Evolutionary conservation across 2,888 invertebrate genomes (phyloP), one percentile per base, ranked within the genome.

Genomic region (Hydrotaea diabolus): DNA sequence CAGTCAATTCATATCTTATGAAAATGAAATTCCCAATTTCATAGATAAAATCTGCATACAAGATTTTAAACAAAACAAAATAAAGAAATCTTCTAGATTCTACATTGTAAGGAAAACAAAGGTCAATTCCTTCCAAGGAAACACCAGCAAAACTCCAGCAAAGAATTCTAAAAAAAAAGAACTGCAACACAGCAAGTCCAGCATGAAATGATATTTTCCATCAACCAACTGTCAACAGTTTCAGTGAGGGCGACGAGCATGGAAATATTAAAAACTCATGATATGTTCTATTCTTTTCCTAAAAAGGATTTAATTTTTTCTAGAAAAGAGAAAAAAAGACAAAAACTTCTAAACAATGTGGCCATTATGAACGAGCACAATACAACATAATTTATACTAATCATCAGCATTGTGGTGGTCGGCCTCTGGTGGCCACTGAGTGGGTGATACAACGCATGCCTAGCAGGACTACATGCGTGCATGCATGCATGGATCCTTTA

Each of bases 161-260:
- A 66, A 64, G 79, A 79, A 77, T 77, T 82, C 73, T 21, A 39
- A 17, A 59, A 82, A 82, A 53, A 53, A 76, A 72, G n/a, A n/a
- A n/a, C n/a, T n/a, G n/a, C n/a, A 49, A 0, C 11, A 26, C 74
- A 71, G 46, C 0, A 21, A 82, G 69, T 79, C 43, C 73, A 74
- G 69, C 79, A 80, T 77, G 77, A 82, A 82, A 82, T 77, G 69
- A 46, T 69, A 43, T 21, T 77, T 77, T 77, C 53, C 74, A 74
- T 82, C 82, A 74, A 13, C 17, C 76, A 74, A 80, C 82, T 82
- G 82, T 82, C 85, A 85, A 49, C 82, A 82, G 73, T 77, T 77
- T 46, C 69, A 64, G 62, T 43, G 62, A 4, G 71, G 53, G 74
- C 69, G 53, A 74, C 69, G 53, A 74, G 39, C 19, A 66, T 19